A percentile compares a stretch with the other conserved stretches of the same genome.
These are phyloP conservation scores for Romanogobio albipinnatus DNA, from an alignment of 2,113 vertebrate species.

Conservation along the genomic window DNA sequence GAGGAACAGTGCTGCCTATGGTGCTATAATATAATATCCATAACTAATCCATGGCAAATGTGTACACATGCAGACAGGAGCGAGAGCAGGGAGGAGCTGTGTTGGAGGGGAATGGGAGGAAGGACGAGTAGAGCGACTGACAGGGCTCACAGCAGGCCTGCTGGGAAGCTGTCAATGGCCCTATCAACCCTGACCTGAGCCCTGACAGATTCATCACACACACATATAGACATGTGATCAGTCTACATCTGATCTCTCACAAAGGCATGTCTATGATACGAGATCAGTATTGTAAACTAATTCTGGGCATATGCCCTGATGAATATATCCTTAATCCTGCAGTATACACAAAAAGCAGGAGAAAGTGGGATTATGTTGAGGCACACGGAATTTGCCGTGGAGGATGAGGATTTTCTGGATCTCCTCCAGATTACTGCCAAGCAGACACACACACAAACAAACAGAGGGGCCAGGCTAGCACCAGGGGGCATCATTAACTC, in stretches of 20 bases:
- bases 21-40: constrained; percentile 78
- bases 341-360: not conserved
- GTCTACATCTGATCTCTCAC: not conserved
- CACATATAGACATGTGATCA: constrained; percentile 2
- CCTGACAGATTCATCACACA: constrained; percentile 58
- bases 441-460: constrained; percentile 74
- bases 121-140: constrained; percentile 31
- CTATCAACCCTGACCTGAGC: constrained; percentile 73
- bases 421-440: constrained; percentile 62
- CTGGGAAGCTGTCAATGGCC: constrained; percentile 81
- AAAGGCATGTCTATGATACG: not conserved
- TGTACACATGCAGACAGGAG: constrained; percentile 57
- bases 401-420: not conserved
- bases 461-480: constrained; percentile 51
- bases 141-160: constrained; percentile 76
- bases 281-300: not conserved
- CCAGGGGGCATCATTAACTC: constrained; percentile 77
- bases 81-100: constrained; percentile 50
- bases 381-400: not conserved
- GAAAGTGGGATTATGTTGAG: not conserved
- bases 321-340: not conserved
- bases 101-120: constrained; percentile 45
- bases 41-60: constrained; percentile 82
- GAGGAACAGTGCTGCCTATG: constrained; percentile 58
- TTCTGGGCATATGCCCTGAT: not conserved